Evolutionary conservation across 2,113 vertebrate genomes (phyloP).

Genomic region (Apaloderma vittatum): DNA sequence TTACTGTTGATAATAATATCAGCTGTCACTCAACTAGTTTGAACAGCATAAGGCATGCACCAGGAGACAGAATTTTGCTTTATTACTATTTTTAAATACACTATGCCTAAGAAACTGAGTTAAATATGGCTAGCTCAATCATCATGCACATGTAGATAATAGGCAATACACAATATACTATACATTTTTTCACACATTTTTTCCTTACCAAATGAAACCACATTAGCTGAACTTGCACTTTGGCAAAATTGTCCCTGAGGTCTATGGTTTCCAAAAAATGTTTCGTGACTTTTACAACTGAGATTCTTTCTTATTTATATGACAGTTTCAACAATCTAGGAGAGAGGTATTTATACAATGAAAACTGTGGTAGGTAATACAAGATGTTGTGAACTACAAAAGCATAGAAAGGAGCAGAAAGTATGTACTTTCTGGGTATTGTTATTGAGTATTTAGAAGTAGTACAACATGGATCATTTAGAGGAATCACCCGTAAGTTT

Average conservation of each 20-base stretch:
- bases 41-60: fast-evolving
- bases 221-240: neutral
- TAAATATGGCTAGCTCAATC: neutral
- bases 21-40: neutral
- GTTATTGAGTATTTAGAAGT: neutral
- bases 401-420: neutral
- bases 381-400: neutral
- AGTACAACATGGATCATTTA: neutral
- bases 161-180: neutral
- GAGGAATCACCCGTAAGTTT: neutral
- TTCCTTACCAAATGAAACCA: neutral
- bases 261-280: neutral
- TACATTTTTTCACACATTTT: neutral
- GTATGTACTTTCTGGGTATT: neutral
- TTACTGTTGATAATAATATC: neutral
- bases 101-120: neutral
- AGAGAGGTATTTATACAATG: neutral
- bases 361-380: neutral
- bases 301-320: neutral
- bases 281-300: neutral
- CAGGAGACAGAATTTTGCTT: neutral
- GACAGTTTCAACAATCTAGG: neutral
- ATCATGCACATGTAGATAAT: neutral
- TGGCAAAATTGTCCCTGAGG: neutral
- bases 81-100: neutral